Base-by-base conservation (phyloP, 2,113 vertebrate genomes). In the Campylomormyrus numenius region DNA sequence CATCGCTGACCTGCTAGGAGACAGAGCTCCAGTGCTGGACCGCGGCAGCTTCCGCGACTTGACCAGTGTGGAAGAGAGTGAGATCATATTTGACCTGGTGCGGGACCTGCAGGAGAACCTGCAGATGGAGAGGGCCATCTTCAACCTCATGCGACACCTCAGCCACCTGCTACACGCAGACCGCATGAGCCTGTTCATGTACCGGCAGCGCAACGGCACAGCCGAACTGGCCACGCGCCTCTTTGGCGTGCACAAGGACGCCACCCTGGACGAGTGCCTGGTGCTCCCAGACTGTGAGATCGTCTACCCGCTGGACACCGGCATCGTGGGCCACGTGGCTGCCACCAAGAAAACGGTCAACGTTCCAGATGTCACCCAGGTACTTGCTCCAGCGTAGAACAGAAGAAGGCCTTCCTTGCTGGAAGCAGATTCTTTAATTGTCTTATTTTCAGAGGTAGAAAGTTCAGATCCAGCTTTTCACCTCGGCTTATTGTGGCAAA, bases 111-210 rank as follows among this genome's bases (percentile, higher is more conserved):
- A 97, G 94, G 97, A 98, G 77, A 97, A 97, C 89, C 89, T 97
- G 88, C 95, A 98, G 89, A 95, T 96, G 50, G 97, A 98, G 94
- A 95, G 90, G 89, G 94, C 95, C 1, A 56, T 97, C 85, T 97
- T 97, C 94, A 98, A 96, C 8, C 95, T 97, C 83, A 96, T 98
- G 96, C 95, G 91, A 45, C 96, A 96, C 92, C 94, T 98, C 35
- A 94, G 95, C 92, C 97, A 97, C 92, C 95, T 98, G 89, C 89
- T 98, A 80, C 95, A 94, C 66, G 96, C 96, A 0, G 97, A 98
- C 49, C 94, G 95, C 90, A 97, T 97, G 96, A 98, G 97, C 53
- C 96, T 98, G 42, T 98, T 98, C 94, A 96, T 97, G 97, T 96
- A 97, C 94, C 93, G 97, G 31, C 94, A 95, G 93, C 95, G 97